A percentile compares a stretch with the other conserved stretches of the same genome.
These are phyloP conservation scores for Byasa hedistus DNA, from an alignment of 2,888 invertebrate genomes.

Conservation along the genomic window DNA sequence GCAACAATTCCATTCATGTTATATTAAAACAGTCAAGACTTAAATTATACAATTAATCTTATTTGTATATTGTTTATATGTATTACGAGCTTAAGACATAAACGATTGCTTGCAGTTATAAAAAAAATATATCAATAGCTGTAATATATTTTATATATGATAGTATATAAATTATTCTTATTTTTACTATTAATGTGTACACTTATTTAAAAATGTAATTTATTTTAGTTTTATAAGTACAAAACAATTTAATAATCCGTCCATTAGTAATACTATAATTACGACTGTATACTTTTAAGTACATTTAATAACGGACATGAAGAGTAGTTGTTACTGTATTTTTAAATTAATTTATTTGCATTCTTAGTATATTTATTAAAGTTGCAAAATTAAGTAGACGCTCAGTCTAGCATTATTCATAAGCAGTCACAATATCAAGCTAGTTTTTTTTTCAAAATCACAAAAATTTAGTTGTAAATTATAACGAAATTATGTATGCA, in stretches of 20 bases:
- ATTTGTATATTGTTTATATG: not conserved
- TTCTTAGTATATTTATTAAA: not conserved
- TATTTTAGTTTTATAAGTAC: conserved; percentile 26
- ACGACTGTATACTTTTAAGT: conserved; percentile 2
- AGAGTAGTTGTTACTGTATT: not conserved
- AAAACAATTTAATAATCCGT: conserved; percentile 23
- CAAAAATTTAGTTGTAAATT: not conserved
- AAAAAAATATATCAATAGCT: not conserved
- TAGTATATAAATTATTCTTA: conserved; percentile 11
- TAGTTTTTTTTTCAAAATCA: not conserved
- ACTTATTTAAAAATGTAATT: conserved; percentile 27
- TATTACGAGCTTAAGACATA: conserved; percentile 3
- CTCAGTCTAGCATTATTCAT: not conserved
- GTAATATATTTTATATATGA: not conserved
- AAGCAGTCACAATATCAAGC: not conserved
- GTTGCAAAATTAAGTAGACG: not conserved
- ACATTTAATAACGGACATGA: not conserved
- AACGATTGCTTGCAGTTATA: conserved; percentile 3
- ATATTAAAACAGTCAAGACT: not conserved
- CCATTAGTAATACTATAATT: conserved; percentile 13
- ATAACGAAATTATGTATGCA: not conserved
- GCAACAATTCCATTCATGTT: not conserved
- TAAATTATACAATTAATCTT: not conserved
- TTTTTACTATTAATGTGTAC: conserved; percentile 15
- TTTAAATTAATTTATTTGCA: not conserved